A percentile compares a stretch with the other conserved stretches of the same genome.
phyloP scores from a whole-genome alignment of 2,888 invertebrate species.

The Trileptium ribeirensis region DNA sequence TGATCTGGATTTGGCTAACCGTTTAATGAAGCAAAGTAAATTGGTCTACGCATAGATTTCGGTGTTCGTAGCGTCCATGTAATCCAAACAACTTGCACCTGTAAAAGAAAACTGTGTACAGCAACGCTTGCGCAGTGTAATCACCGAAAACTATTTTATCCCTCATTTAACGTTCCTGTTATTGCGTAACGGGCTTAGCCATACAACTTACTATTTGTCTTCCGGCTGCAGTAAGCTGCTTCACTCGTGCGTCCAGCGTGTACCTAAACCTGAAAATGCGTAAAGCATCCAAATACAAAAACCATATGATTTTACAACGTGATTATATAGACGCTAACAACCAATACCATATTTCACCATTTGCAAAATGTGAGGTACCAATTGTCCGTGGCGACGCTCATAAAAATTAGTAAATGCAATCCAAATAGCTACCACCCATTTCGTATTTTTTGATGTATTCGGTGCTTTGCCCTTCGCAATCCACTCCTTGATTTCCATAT shows the following conservation, averaged over 20 bases:
- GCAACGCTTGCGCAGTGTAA: neutral
- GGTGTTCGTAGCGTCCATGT: slow-evolving; percentile 6
- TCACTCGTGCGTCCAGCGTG: slow-evolving; percentile 14
- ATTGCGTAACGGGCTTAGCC: neutral
- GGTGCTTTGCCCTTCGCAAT: neutral
- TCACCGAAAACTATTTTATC: neutral
- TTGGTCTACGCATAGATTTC: neutral
- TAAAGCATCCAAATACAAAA: too few relatives aligned
- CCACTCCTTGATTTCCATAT: neutral
- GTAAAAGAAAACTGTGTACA: slow-evolving; percentile 11
- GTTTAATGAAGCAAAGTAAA: neutral
- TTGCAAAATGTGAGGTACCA: neutral
- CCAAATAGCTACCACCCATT: neutral
- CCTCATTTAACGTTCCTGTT: neutral
- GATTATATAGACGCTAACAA: too few relatives aligned
- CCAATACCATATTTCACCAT: too few relatives aligned
- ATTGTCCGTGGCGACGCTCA: neutral
- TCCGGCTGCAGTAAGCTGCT: neutral
- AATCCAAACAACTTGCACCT: slow-evolving; percentile 15
- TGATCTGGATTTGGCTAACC: neutral
- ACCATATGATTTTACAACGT: too few relatives aligned
- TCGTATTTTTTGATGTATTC: neutral
- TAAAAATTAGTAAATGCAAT: neutral
- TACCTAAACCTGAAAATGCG: slow-evolving; percentile 10
- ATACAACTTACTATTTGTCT: neutral